A percentile compares a stretch with the other conserved stretches of the same genome.
phyloP scores from a whole-genome alignment of 2,113 vertebrate genomes.

The Monarcha castaneiventris region DNA sequence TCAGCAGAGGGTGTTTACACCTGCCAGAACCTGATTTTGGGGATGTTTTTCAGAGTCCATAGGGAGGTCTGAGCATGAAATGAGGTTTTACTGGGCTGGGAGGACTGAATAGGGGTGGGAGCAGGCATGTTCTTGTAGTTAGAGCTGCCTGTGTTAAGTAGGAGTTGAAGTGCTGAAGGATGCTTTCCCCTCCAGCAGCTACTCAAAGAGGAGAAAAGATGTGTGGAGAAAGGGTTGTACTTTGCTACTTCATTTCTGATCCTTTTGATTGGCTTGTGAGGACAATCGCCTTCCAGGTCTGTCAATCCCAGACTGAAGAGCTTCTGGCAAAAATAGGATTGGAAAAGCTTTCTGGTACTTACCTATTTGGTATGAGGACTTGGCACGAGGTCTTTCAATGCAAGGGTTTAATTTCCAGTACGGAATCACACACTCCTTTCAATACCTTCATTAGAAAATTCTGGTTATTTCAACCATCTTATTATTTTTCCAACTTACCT shows the following conservation, averaged over 20 bases:
- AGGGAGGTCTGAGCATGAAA: background rate
- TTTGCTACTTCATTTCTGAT: background rate
- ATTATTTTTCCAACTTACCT: background rate
- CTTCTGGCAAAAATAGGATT: background rate
- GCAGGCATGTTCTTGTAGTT: background rate
- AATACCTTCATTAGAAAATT: background rate
- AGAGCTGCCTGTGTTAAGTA: background rate
- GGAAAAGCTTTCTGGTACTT: background rate
- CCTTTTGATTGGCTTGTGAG: background rate
- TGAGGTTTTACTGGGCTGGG: background rate
- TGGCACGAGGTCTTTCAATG: background rate
- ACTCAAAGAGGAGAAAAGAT: background rate
- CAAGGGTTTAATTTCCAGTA: background rate
- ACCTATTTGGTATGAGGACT: background rate
- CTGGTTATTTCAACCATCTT: background rate
- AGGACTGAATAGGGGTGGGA: rapidly evolving
- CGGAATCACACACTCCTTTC: background rate
- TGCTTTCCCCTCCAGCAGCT: background rate
- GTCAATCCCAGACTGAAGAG: background rate
- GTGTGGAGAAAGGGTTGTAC: background rate
- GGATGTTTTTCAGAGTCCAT: background rate
- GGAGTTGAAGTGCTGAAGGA: background rate
- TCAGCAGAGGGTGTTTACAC: background rate
- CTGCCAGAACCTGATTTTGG: background rate
- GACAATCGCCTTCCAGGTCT: background rate